Base-by-base conservation (phyloP, 1,140 invertebrate species). In the roundworm (Caenorhabditis elegans) region DNA sequence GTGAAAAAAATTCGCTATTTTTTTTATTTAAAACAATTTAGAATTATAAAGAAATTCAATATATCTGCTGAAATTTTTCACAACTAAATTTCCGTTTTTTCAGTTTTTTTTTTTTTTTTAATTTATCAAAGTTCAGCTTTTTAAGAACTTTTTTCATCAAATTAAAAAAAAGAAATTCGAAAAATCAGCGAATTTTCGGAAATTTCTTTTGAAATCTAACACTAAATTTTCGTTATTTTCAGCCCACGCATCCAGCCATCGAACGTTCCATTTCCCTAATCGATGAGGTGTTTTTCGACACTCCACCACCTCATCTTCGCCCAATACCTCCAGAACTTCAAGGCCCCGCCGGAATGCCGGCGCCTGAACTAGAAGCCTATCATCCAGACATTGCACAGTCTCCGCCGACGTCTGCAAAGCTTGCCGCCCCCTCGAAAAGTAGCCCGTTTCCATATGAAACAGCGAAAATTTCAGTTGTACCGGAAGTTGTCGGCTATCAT, bases 361-460 rank as follows among this genome's bases (percentile, higher is more conserved):
- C 60, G 8, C 60, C 60, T 39, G 60, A 70, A 70, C 24, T 70
- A 1, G 60, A 70, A 15, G 19, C 34, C 1, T 70, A 70, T 22
- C 60, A 70, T 39, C 60, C 60, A 1, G 60, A 70, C 22, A 70
- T 70, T 22, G 60, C 60, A 6, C 60, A 70, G 60, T 70, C 60
- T 43, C 60, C 60, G n/a, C 60, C 60, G 0, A 70, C 60, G 0
- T 70, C 60, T 22, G 60, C 60, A 13, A 19, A 13, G 22, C 60
- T 70, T 22, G 13, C 28, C 10, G 3, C 31, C 2, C 3, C 26
- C 11, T 60, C 53, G 10, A 6, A 4, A 70, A 3, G 8, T 3
- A 70, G 17, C n/a, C 60, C 60, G 3, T 70, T 39, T 39, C 31
- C 60, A 1, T 70, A 39, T n/a, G 60, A 70, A 39, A 70, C 60